phyloP scores from a whole-genome alignment of 92 coral and sea anemone species.

The Montipora capitata region DNA sequence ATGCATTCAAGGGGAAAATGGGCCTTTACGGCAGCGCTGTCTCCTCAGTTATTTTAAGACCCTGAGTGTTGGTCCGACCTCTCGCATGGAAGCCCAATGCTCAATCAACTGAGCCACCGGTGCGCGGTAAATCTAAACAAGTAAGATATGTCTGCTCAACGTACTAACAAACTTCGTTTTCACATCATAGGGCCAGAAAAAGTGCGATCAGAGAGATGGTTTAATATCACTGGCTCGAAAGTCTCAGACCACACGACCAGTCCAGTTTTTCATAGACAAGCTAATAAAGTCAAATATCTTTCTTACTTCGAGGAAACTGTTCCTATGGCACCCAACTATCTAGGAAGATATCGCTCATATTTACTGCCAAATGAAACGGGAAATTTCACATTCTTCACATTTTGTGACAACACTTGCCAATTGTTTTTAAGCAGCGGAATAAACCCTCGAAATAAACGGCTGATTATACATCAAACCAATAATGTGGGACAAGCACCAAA shows the following conservation, averaged over 20 bases:
- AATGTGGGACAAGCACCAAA: background rate
- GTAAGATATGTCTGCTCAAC: too few relatives aligned
- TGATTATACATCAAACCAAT: slow-evolving; percentile 39
- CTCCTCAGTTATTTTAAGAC: too few relatives aligned
- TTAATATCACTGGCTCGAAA: slow-evolving; percentile 1
- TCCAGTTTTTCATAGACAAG: slow-evolving; percentile 17
- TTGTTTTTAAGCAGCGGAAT: slow-evolving; percentile 65
- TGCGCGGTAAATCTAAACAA: too few relatives aligned
- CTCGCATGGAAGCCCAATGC: too few relatives aligned
- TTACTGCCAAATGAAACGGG: slow-evolving; percentile 70
- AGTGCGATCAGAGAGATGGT: slow-evolving; percentile 63
- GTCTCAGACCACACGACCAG: slow-evolving; percentile 38
- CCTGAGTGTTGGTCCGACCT: too few relatives aligned
- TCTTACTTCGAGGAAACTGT: background rate
- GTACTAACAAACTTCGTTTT: background rate
- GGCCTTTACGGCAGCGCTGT: too few relatives aligned
- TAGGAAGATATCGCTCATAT: slow-evolving; percentile 73
- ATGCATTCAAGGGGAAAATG: too few relatives aligned
- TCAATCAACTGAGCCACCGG: too few relatives aligned
- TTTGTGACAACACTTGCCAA: slow-evolving; percentile 71
- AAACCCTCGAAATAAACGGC: slow-evolving; percentile 47
- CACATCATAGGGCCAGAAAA: background rate
- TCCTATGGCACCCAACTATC: background rate
- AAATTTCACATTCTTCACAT: slow-evolving; percentile 62
- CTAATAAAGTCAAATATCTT: slow-evolving; percentile 6